These are phyloP conservation scores for Hycleus cichorii DNA, from an alignment of 1,140 invertebrate genomes.

Conservation along the genomic window DNA sequence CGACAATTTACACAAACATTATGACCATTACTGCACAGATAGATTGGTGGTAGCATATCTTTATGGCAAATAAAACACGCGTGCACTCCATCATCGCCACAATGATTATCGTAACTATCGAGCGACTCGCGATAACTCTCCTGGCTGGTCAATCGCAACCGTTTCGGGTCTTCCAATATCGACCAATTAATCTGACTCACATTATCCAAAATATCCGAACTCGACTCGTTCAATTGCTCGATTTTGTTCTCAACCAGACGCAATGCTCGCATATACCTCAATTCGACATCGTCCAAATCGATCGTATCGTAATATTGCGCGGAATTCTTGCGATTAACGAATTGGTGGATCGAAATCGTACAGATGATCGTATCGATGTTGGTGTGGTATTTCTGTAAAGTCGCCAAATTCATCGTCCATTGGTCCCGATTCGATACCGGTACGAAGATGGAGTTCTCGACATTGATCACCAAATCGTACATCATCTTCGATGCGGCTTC, in stretches of 20 bases:
- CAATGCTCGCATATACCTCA: not conserved
- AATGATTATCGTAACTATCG: not conserved
- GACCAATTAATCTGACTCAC: constrained; percentile 1
- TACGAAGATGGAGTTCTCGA: constrained; percentile 1
- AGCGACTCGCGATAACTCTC: too few relatives aligned
- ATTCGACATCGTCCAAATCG: not conserved
- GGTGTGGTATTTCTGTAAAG: not conserved
- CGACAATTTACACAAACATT: constrained; percentile 28
- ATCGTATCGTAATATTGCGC: not conserved
- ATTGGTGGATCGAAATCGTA: not conserved
- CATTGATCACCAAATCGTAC: constrained; percentile 23
- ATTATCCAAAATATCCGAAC: constrained; percentile 4
- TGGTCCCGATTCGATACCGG: not conserved
- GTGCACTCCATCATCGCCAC: constrained; percentile 16
- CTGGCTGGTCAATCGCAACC: too few relatives aligned
- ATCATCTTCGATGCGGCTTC: constrained; percentile 18
- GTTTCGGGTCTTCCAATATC: constrained; percentile 1
- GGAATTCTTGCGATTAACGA: too few relatives aligned
- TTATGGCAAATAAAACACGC: constrained; percentile 24
- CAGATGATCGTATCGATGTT: not conserved
- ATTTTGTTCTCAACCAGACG: not conserved
- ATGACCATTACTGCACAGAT: constrained; percentile 26
- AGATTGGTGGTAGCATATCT: constrained; percentile 29
- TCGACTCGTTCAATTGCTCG: not conserved
- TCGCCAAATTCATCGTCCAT: constrained; percentile 2